Conservation (phyloP, 2,797 vertebrate genomes). For the Nasua narica region DNA sequence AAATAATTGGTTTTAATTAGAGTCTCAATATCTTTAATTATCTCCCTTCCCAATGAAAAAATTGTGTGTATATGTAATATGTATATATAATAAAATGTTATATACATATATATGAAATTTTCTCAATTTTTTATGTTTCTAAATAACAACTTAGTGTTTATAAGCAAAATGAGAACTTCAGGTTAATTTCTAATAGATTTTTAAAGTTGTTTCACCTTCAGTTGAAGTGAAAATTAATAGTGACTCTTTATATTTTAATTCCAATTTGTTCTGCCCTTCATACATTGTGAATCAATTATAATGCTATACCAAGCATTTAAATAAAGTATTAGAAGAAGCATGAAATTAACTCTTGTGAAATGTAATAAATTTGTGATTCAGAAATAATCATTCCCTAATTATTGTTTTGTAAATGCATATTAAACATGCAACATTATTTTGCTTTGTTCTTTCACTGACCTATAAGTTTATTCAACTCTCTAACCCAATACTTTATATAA, state of each 20-base stretch:
- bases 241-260: not conserved
- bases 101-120: not conserved
- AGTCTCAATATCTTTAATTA: not conserved
- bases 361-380: not conserved
- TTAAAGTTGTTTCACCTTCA: not conserved
- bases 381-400: not conserved
- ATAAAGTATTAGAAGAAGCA: not conserved
- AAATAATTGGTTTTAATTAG: not conserved
- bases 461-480: not conserved
- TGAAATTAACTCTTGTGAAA: constrained; percentile 20
- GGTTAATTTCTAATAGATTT: not conserved
- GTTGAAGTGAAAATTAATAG: not conserved
- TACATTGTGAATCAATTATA: not conserved
- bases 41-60: not conserved
- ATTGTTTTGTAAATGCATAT: not conserved
- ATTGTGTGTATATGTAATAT: not conserved
- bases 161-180: not conserved
- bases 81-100: not conserved
- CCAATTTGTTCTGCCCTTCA: not conserved
- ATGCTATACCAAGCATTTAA: not conserved
- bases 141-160: not conserved
- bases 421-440: not conserved
- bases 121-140: not conserved
- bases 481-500: not conserved
- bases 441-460: not conserved